Evolutionary conservation across 2,888 invertebrate species (phyloP), one percentile per base, ranked within the genome.

Genomic region (Rosalia funebris): DNA sequence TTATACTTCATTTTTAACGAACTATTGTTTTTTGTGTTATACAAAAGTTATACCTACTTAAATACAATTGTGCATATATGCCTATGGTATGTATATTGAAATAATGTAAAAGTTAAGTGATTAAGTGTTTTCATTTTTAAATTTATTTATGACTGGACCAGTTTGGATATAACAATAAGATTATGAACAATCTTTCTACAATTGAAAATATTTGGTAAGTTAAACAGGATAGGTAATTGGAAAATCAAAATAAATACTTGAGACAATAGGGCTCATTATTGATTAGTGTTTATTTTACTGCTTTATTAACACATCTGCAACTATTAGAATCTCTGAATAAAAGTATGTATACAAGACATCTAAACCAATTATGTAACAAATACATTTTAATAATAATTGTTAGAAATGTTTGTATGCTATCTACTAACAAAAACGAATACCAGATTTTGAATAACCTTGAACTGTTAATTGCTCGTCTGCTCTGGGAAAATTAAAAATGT

Each of bases 401-500:
- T 14, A 9, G 34, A 41, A 46, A 52, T 47, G 50, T 48, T 34
- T 34, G 34, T 57, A 60, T 46, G 57, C 56, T 50, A 58, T 57
- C 60, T 62, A 54, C 46, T 42, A 63, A 58, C 56, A 60, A 57
- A 57, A 57, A 57, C 48, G 53, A 62, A 59, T 61, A 65, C 60
- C 64, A 56, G 53, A 66, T 67, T 65, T 68, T 56, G 53, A 66
- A 56, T 72, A 72, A 72, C 72, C 72, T 72, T 72, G 72, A 72
- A 67, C 72, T 65, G 60, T 57, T 60, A 59, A 61, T 37, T 36
- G 31, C 44, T 60, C 37, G 52, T 55, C 44, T 41, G 52, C 42
- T 56, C 25, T 7, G 9, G 17, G 42, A 46, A 46, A 31, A 56
- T 19, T 37, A 32, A 46, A 55, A 3, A 9, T n/a, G 9, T 55